Evolutionary conservation across 92 coral and sea anemone species (phyloP), one percentile per base, ranked within the genome.

Genomic region (Zoanthus solanderi): DNA sequence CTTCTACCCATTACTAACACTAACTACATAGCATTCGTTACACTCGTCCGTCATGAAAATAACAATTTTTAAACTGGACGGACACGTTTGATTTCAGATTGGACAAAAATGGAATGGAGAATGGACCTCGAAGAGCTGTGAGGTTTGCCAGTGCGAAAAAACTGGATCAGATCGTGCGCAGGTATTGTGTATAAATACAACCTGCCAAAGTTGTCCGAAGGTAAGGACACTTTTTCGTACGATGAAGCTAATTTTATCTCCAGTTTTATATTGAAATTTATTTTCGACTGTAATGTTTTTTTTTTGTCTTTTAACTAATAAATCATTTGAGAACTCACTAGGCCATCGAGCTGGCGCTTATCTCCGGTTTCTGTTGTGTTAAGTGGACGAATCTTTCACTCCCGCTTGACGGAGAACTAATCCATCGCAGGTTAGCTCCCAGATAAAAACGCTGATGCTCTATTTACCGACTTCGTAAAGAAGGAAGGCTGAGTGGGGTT

Each of bases 101-200:
- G 92, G 89, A 7, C 83, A 88, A 61, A 88, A 78, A 18, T 91
- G 94, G 94, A 91, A 80, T 46, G 92, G 94, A 56, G 74, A 84
- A 50, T 91, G 94, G 94, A 68, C 94, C 16, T 52, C 54, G 17
- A 37, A 72, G 3, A 77, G 76, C 48, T 91, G 94, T 74, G 91
- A 88, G 50, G 78, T 89, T 13, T 91, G 94, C 50, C 76, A 88
- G 31, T 91, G 94, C 68, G 31, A 88, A 69, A 91, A 91, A 63
- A 73, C 90, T 72, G 94, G 92, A 8, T 71, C n/a, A 15, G 87
- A 88, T 42, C 88, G 94, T 71, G 94, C 94, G 29, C 94, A 91
- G 72, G 92, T 91, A 31, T 47, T 67, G 61, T 91, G 94, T 78
- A 85, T 63, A 31, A 73, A 90, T 53, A 88, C 73, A 44, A 84